Evolutionary conservation across 2,888 invertebrate genomes (phyloP).

Genomic region (Drosophila melanosoma): DNA sequence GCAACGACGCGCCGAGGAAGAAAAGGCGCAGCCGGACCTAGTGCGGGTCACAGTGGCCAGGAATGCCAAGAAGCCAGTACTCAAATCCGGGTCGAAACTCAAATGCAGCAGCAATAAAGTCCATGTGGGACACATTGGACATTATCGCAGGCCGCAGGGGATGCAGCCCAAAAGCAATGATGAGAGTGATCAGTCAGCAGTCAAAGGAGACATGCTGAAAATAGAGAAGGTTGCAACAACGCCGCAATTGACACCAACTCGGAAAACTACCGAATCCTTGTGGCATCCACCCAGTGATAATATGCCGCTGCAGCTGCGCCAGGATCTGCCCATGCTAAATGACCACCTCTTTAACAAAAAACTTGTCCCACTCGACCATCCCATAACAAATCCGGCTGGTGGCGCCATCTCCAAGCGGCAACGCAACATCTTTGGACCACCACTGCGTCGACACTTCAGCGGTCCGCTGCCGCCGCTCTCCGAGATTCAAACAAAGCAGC

Average conservation of each 20-base stretch:
- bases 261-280: conserved; percentile 14
- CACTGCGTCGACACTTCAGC: conserved; percentile 36
- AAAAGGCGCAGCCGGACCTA: conserved; percentile 4
- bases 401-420: conserved; percentile 64
- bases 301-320: conserved; percentile 35
- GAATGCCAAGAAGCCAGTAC: conserved; percentile 35
- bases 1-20: conserved; percentile 22
- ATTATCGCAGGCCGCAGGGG: conserved; percentile 39
- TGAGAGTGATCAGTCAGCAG: neutral
- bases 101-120: conserved; percentile 11
- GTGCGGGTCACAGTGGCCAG: conserved; percentile 40
- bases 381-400: conserved; percentile 54
- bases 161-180: neutral
- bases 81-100: neutral
- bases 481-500: conserved; percentile 15
- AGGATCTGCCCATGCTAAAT: conserved; percentile 14
- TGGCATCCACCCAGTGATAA: conserved; percentile 38
- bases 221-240: conserved; percentile 2
- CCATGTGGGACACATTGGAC: conserved; percentile 35
- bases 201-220: neutral
- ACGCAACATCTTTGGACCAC: conserved; percentile 4
- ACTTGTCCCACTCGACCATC: conserved; percentile 50
- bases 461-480: conserved; percentile 50
- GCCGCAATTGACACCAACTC: conserved; percentile 10
- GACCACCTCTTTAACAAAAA: conserved; percentile 46